These are phyloP conservation scores for Dendrolimus pini DNA, from an alignment of 2,888 invertebrate genomes.

Conservation along the genomic window DNA sequence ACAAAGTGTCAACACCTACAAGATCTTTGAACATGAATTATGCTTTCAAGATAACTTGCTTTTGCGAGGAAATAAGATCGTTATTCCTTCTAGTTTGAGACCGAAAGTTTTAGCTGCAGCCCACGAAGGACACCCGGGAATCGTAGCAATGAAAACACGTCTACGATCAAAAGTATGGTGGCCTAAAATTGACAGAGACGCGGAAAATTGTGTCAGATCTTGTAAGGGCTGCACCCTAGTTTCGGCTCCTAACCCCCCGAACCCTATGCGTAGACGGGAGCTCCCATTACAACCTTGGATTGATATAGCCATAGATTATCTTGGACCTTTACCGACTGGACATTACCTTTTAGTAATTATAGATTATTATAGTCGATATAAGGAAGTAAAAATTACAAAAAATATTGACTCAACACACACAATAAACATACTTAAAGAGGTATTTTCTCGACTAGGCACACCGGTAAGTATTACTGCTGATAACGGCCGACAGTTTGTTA, in stretches of 20 bases:
- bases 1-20: slow-evolving; percentile 11
- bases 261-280: slow-evolving; percentile 9
- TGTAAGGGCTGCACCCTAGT: slow-evolving; percentile 19
- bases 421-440: slow-evolving; percentile 14
- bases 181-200: slow-evolving; percentile 30
- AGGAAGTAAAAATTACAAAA: slow-evolving; percentile 13
- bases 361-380: slow-evolving; percentile 18
- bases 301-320: slow-evolving; percentile 15
- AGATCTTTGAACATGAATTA: slow-evolving; percentile 23
- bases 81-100: slow-evolving; percentile 13
- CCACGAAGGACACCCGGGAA: slow-evolving; percentile 35
- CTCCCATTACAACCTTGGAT: slow-evolving; percentile 14
- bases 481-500: slow-evolving; percentile 15
- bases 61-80: slow-evolving; percentile 15
- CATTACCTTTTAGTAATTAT: slow-evolving; percentile 15
- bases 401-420: slow-evolving; percentile 10
- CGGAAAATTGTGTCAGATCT: slow-evolving; percentile 9
- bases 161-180: slow-evolving; percentile 39
- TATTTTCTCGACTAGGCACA: slow-evolving; percentile 15
- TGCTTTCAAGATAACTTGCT: slow-evolving; percentile 22
- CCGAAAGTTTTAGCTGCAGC: slow-evolving; percentile 13
- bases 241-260: slow-evolving; percentile 12
- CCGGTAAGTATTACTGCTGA: slow-evolving; percentile 8
- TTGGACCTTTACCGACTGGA: slow-evolving; percentile 16
- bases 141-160: slow-evolving; percentile 31